These are phyloP conservation scores for Hybos culiciformis DNA, from an alignment of 2,888 invertebrate genomes.

Conservation along the genomic window DNA sequence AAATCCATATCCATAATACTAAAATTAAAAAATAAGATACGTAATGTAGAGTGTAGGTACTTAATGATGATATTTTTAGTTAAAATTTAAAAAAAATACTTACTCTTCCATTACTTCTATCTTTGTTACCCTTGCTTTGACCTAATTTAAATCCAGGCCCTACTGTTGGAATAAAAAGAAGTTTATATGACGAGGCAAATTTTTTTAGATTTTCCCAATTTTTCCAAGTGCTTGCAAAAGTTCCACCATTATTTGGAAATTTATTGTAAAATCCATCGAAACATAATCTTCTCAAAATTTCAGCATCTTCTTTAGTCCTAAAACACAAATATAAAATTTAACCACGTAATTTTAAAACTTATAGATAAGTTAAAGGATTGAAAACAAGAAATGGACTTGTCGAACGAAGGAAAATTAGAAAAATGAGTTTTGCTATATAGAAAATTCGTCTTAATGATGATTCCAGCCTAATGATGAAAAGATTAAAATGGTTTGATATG, in stretches of 20 bases:
- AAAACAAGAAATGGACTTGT: no score
- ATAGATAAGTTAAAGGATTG: no score
- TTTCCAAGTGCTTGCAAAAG: conserved; percentile 48
- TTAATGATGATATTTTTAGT: not conserved
- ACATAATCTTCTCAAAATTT: conserved; percentile 39
- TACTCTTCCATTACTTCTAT: conserved; percentile 34
- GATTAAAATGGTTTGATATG: no score
- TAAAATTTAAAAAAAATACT: conserved; percentile 10
- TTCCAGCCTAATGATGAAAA: no score
- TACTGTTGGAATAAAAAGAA: conserved; percentile 52
- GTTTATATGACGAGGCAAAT: conserved; percentile 42
- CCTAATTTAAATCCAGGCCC: conserved; percentile 51
- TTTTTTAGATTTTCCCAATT: conserved; percentile 42
- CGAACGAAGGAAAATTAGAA: no score
- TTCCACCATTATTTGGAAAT: conserved; percentile 49
- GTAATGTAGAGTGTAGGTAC: not conserved
- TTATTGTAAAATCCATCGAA: conserved; percentile 52
- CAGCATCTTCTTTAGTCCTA: conserved; percentile 37
- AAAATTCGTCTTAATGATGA: no score
- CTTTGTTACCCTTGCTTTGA: conserved; percentile 30
- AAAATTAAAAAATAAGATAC: conserved; percentile 1
- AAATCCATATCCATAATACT: conserved; percentile 51
- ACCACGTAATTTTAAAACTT: not conserved
- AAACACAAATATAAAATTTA: conserved; percentile 3
- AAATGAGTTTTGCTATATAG: no score